Evolutionary conservation across 1,140 invertebrate species (phyloP), one percentile per base, ranked within the genome.

Genomic region (Vanessa atalanta): DNA sequence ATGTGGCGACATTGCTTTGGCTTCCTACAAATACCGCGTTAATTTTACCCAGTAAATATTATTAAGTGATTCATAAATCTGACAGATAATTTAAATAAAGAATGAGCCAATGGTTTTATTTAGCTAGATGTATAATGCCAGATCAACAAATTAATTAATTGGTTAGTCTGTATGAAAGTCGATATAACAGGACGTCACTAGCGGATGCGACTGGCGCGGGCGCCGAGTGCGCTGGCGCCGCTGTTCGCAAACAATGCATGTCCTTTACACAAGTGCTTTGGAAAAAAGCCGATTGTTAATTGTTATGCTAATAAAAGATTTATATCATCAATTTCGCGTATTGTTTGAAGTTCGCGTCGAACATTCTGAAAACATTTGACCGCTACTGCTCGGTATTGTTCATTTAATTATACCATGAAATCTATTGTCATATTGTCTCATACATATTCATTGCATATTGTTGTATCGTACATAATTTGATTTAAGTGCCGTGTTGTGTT

Each of bases 241-340:
- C 66, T 65, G 72, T 82, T 85, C 79, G 83, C 88, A 88, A 90
- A 91, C 90, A 92, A 92, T 89, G 86, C 81, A 69, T 82, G 81
- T 90, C 84, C 83, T 85, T 83, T 83, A 77, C 81, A 79, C 81
- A 79, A 81, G 65, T 75, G 80, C 78, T 83, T 86, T 83, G 78
- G 82, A 84, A 87, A 89, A 88, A 81, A 75, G 78, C 80, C 78
- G 80, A 81, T 85, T 83, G 83, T 87, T 89, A 90, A 90, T 87
- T 89, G 84, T 89, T 88, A 87, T 89, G 88, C 80, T 83, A 87
- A 90, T 86, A 83, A 81, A 77, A 73, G 79, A 81, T 84, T 79
- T 79, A 75, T 80, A 84, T 85, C 81, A 75, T 68, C 16, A 70
- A 81, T 78, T 86, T 86, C 67, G 77, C 77, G 66, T 74, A 81